Evolutionary conservation across 2,113 vertebrate genomes (phyloP), one percentile per base, ranked within the genome.

Genomic region (Gopherus flavomarginatus): DNA sequence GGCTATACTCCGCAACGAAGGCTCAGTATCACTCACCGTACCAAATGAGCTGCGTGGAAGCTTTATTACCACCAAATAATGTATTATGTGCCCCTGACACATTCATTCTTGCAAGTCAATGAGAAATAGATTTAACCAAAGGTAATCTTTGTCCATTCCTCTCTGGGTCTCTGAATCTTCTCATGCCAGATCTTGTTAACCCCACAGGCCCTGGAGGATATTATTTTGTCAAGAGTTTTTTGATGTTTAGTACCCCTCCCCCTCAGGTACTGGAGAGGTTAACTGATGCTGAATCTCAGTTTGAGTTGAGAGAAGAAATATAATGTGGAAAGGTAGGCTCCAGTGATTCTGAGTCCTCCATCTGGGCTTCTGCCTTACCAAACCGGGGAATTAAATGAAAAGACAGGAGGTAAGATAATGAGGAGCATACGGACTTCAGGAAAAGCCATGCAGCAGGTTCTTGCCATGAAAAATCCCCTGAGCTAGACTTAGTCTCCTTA

Each of bases 51-150:
- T 59, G 93, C 95, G 83, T 77, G 87, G 88, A 96, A 94, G 96
- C 95, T 95, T 86, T 90, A 97, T 89, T 91, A 88, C 90, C 82
- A 75, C 80, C 93, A 88, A 92, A 83, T 86, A 79, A 90, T 77
- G 50, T 62, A 95, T 96, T 96, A 94, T 91, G 95, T 53, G 85
- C 4, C 95, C 80, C 85, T 83, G 79, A 19, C 94, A 94, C 90
- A 93, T 4, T 52, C 16, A 89, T 93, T 89, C 83, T 26, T 90
- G 69, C 54, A 88, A 94, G 83, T 84, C 94, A 96, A 96, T 95
- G 91, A 29, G 86, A 85, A 92, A 87, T 85, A 94, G 89, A 59
- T 59, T 59, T 59, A 59, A 59, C 57, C 24, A 27, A 29, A 59
- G 24, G 57, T 2, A 29, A 59, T 59, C 78, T 92, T 78, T 35